These are phyloP conservation scores for Isaurus tuberculatus DNA, from an alignment of 92 coral and sea anemone genomes.

Conservation along the genomic window DNA sequence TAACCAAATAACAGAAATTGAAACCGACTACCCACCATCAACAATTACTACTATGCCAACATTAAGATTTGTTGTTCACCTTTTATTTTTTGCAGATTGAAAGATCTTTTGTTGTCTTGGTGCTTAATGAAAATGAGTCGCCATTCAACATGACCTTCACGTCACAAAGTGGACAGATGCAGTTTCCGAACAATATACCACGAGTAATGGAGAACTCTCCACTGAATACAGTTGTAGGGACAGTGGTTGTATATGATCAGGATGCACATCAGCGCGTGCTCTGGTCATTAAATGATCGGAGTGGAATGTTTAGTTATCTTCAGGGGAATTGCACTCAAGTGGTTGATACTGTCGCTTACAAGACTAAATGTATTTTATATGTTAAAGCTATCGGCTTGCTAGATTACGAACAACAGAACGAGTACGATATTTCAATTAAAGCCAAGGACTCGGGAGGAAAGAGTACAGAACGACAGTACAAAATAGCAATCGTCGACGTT, in stretches of 20 bases:
- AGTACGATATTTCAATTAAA: constrained; percentile 62
- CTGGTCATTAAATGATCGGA: constrained; percentile 80
- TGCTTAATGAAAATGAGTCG: constrained; percentile 86
- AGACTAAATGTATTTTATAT: constrained; percentile 66
- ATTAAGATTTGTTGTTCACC: background rate
- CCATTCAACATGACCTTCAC: constrained; percentile 82
- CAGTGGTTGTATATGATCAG: constrained; percentile 75
- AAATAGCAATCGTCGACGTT: constrained; percentile 62
- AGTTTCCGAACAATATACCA: constrained; percentile 69
- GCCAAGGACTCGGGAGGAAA: constrained; percentile 82
- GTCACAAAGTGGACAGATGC: constrained; percentile 73
- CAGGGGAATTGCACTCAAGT: constrained; percentile 54
- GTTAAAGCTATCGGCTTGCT: constrained; percentile 62
- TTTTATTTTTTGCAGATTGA: constrained; percentile 66
- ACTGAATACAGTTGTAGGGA: constrained; percentile 70
- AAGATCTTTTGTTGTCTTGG: constrained; percentile 78
- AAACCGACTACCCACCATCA: too few relatives aligned
- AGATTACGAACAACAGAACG: constrained; percentile 70
- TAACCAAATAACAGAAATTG: too few relatives aligned
- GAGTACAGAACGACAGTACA: constrained; percentile 57
- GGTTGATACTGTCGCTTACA: constrained; percentile 59
- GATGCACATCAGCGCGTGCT: constrained; percentile 69
- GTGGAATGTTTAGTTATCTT: constrained; percentile 59
- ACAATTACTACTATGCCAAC: background rate
- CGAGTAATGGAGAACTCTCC: constrained; percentile 77